phyloP scores from a whole-genome alignment of 2,113 vertebrate species.

The Paramormyrops kingsleyae region DNA sequence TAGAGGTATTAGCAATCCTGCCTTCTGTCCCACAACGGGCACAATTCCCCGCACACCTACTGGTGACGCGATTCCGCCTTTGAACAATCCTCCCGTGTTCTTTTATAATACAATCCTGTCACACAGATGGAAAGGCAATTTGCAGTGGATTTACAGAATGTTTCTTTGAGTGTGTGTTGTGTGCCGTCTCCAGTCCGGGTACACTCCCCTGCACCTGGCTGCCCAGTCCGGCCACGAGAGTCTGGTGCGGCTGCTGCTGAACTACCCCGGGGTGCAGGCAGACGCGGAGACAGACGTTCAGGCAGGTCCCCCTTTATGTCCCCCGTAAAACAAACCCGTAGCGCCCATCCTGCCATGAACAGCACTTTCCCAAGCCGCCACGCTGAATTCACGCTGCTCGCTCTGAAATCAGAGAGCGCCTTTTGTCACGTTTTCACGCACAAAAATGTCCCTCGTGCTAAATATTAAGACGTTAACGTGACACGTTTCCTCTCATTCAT shows the following conservation, averaged over 20 bases:
- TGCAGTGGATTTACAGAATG: not conserved
- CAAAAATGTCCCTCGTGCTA: not conserved
- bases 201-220: slow-evolving; percentile 51
- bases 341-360: not conserved
- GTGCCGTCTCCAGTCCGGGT: slow-evolving; percentile 41
- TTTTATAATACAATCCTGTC: not conserved
- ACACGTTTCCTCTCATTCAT: not conserved
- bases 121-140: not conserved
- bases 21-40: not conserved
- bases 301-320: slow-evolving; percentile 24
- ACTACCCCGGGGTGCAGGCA: slow-evolving; percentile 47
- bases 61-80: not conserved
- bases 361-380: not conserved
- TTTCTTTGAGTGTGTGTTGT: slow-evolving; percentile 6
- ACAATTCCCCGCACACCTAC: not conserved
- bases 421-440: not conserved
- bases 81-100: not conserved
- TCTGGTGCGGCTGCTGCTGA: slow-evolving; percentile 49
- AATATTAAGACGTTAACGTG: not conserved
- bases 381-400: not conserved
- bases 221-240: slow-evolving; percentile 52
- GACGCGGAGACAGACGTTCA: slow-evolving; percentile 44
- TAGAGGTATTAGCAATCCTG: slow-evolving; percentile 32
- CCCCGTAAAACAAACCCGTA: not conserved
- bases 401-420: not conserved